These are phyloP conservation scores for Drosophila kuntzei DNA, from an alignment of 2,888 invertebrate species.

Conservation along the genomic window DNA sequence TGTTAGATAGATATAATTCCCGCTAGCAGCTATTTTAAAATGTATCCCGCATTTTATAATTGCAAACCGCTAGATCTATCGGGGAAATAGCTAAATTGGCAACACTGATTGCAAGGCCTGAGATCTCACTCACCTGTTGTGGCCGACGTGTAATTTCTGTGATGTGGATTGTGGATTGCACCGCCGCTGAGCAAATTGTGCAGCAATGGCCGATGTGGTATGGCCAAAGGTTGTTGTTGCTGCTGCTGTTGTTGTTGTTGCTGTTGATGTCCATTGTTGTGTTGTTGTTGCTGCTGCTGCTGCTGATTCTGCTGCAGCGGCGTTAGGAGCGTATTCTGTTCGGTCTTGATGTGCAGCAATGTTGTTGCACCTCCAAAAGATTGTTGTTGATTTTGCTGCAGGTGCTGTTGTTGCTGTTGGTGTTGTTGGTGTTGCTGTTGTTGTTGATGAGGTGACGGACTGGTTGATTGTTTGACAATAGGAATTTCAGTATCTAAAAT, in stretches of 20 bases:
- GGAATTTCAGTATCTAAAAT: slow-evolving; percentile 86
- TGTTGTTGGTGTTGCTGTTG: slow-evolving; percentile 81
- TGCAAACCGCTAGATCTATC: too few species aligned
- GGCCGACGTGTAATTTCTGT: slow-evolving; percentile 85
- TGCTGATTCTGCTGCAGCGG: slow-evolving; percentile 69
- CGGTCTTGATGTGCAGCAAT: slow-evolving; percentile 84
- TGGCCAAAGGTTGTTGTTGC: slow-evolving; percentile 82
- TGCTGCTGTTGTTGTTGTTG: slow-evolving; percentile 62
- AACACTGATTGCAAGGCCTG: slow-evolving; percentile 4
- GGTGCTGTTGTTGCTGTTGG: slow-evolving; percentile 71
- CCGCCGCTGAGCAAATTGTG: slow-evolving; percentile 85
- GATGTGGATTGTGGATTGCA: slow-evolving; percentile 85
- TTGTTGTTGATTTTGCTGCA: slow-evolving; percentile 69
- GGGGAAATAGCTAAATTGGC: too few species aligned
- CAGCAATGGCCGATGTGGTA: slow-evolving; percentile 85
- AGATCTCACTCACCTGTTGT: slow-evolving; percentile 84
- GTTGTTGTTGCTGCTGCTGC: slow-evolving; percentile 69
- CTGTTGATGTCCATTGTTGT: slow-evolving; percentile 63
- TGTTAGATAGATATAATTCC: too few species aligned
- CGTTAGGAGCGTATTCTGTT: slow-evolving; percentile 82
- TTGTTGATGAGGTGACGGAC: slow-evolving; percentile 84
- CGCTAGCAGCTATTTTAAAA: too few species aligned
- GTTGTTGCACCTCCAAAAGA: slow-evolving; percentile 77
- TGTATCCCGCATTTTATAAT: too few species aligned
- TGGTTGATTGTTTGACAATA: slow-evolving; percentile 85